phyloP scores from a whole-genome alignment of 1,140 invertebrate genomes.

The Andrena cerasifolii region DNA sequence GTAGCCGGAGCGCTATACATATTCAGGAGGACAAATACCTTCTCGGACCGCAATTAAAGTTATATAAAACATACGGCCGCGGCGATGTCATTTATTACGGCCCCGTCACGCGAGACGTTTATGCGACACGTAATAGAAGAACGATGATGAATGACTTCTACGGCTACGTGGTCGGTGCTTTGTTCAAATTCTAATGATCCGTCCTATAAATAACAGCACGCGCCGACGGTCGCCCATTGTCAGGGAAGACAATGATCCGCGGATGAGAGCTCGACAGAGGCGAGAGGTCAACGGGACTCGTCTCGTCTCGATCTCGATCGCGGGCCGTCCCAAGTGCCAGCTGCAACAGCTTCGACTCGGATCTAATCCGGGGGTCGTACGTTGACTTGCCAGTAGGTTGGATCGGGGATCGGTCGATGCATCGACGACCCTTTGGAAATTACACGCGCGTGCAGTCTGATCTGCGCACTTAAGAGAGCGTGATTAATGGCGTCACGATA shows the following conservation, averaged over 20 bases:
- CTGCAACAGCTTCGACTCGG: slow-evolving; percentile 53
- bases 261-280: slow-evolving; percentile 21
- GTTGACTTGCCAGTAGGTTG: slow-evolving; percentile 59
- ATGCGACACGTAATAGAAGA: slow-evolving; percentile 40
- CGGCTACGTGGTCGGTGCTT: slow-evolving; percentile 38
- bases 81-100: slow-evolving; percentile 33
- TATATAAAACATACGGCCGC: slow-evolving; percentile 15
- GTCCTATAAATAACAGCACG: slow-evolving; percentile 64
- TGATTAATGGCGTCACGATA: too few relatives aligned
- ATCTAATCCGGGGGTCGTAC: slow-evolving; percentile 62
- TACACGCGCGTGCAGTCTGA: slow-evolving; percentile 7
- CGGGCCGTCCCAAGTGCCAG: slow-evolving; percentile 38
- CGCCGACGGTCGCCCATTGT: slow-evolving; percentile 55
- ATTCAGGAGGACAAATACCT: not conserved
- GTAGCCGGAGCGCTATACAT: not conserved
- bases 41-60: slow-evolving; percentile 29
- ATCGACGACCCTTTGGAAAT: not conserved
- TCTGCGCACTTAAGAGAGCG: too few relatives aligned
- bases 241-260: slow-evolving; percentile 45
- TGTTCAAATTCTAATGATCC: slow-evolving; percentile 67
- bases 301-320: slow-evolving; percentile 46
- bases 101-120: slow-evolving; percentile 31
- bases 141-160: slow-evolving; percentile 45
- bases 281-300: slow-evolving; percentile 61
- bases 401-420: slow-evolving; percentile 48